Percentiles rank a stretch among this genome's conserved stretches.
These are phyloP conservation scores for Capreolus pygargus DNA, from an alignment of 2,113 vertebrate genomes.

Conservation along the genomic window DNA sequence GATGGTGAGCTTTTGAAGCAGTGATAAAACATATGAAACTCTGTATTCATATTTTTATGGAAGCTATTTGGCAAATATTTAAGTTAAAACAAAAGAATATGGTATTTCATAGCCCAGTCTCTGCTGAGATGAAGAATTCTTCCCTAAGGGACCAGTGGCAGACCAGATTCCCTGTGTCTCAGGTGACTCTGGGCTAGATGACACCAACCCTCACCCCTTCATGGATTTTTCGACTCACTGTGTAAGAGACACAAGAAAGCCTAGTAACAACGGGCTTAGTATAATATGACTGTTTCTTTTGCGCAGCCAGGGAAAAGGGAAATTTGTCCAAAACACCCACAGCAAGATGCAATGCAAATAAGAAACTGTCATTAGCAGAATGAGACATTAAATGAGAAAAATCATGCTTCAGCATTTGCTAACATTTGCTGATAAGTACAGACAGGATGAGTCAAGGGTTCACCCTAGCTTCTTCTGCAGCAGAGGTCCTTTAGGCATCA, in stretches of 20 bases:
- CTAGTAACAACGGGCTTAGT: not conserved
- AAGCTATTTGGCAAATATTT: not conserved
- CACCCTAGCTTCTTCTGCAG: not conserved
- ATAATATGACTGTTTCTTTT: not conserved
- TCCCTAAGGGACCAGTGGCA: not conserved
- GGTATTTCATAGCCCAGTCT: not conserved
- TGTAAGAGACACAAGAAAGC: not conserved
- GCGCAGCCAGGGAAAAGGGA: not conserved
- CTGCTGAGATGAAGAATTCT: not conserved
- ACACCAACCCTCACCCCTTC: not conserved
- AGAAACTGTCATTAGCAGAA: not conserved
- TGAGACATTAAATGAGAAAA: not conserved
- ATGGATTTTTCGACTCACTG: not conserved
- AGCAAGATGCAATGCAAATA: not conserved
- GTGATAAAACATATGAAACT: not conserved
- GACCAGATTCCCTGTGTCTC: not conserved
- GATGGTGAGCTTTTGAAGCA: not conserved
- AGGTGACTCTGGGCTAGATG: too few relatives aligned
- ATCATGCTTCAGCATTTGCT: not conserved
- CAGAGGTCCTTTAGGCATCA: fast-evolving
- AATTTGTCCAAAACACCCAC: not conserved
- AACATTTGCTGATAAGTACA: not conserved
- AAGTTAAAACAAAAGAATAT: not conserved
- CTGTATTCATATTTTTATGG: not conserved
- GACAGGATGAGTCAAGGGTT: not conserved